Evolutionary conservation across 2,113 vertebrate species (phyloP).

Genomic region (Odocoileus hemionus): DNA sequence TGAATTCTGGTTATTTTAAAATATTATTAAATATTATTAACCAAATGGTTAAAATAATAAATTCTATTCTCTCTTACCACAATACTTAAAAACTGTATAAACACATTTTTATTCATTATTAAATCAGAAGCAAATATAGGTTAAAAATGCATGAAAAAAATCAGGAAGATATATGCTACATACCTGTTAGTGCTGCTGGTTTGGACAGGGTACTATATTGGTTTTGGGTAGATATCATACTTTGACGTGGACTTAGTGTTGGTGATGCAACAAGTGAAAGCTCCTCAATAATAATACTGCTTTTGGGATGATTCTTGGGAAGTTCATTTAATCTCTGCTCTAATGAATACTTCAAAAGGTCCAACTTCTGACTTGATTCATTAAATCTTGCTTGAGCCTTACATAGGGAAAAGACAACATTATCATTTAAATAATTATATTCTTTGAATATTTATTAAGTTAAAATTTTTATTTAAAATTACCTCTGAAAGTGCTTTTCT

Average conservation of each 20-base stretch:
- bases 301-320: constrained; percentile 96
- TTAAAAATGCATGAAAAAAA: background rate
- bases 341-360: constrained; percentile 95
- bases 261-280: constrained; percentile 92
- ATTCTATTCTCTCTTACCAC: background rate
- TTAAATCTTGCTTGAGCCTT: constrained; percentile 97
- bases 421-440: constrained; percentile 14
- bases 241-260: constrained; percentile 93
- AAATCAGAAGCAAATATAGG: background rate
- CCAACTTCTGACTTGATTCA: constrained; percentile 97
- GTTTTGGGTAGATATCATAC: constrained; percentile 94
- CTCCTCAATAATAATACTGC: constrained; percentile 94
- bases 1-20: background rate
- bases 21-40: background rate
- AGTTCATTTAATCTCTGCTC: constrained; percentile 96
- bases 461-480: constrained; percentile 72
- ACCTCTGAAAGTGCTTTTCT: constrained; percentile 98
- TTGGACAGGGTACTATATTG: constrained; percentile 98
- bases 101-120: background rate
- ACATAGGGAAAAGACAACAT: constrained; percentile 29
- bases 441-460: constrained; percentile 30
- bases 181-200: constrained; percentile 97
- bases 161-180: background rate
- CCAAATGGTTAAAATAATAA: constrained; percentile 8
- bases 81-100: background rate